phyloP scores from a whole-genome alignment of 2,888 invertebrate genomes.

The Mythimna pallens region DNA sequence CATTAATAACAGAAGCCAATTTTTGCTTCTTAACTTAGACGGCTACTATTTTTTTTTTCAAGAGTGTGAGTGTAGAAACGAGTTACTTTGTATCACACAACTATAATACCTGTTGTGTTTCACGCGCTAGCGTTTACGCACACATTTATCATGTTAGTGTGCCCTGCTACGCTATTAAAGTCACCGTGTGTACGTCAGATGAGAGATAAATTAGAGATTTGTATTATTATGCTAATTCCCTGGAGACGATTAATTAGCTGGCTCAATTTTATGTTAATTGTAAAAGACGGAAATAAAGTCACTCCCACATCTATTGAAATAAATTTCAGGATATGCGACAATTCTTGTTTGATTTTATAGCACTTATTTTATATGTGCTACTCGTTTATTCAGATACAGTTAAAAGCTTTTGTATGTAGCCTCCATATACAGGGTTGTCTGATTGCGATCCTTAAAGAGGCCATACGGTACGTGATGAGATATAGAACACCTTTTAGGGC shows the following conservation, averaged over 20 bases:
- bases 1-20: no score
- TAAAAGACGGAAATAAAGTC: conserved; percentile 7
- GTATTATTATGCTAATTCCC: conserved; percentile 13
- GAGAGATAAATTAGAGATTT: conserved; percentile 21
- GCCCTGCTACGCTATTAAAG: no score
- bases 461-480: conserved; percentile 28
- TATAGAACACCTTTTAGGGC: conserved; percentile 27
- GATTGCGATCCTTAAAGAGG: conserved; percentile 26
- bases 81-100: no score
- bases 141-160: no score
- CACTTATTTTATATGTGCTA: not conserved
- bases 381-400: conserved; percentile 8
- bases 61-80: no score
- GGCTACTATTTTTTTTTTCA: no score
- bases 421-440: conserved; percentile 12
- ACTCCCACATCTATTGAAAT: not conserved
- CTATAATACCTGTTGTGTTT: no score
- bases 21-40: no score
- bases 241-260: conserved; percentile 17
- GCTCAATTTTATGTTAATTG: conserved; percentile 2
- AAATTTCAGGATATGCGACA: not conserved
- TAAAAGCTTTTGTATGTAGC: conserved; percentile 53
- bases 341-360: conserved; percentile 21
- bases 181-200: no score
- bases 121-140: no score